Conservation (phyloP, 2,888 invertebrate species). For the Coleophora deauratella region DNA sequence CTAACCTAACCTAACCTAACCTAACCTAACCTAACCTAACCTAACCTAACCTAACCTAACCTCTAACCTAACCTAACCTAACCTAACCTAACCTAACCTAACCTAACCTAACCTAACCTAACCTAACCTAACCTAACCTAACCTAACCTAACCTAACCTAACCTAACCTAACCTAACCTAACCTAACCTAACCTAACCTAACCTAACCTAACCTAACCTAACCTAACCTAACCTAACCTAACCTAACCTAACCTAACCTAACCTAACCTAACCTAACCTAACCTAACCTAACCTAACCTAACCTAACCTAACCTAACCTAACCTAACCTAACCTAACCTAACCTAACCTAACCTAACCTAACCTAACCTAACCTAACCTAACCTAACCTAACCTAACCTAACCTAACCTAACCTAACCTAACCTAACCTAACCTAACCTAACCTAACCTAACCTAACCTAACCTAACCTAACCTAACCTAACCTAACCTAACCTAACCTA, state of each 20-base stretch:
- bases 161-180: constrained; percentile 25
- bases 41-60: constrained; percentile 11
- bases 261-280: no score
- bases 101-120: constrained; percentile 26
- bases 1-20: constrained; percentile 17
- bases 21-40: constrained; percentile 15
- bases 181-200: constrained; percentile 25
- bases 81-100: constrained; percentile 22
- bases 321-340: constrained; percentile 17
- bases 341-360: constrained; percentile 16
- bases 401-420: constrained; percentile 12
- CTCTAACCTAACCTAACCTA: constrained; percentile 19
- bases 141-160: constrained; percentile 26
- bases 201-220: constrained; percentile 24
- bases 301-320: constrained; percentile 20
- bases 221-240: constrained; percentile 24
- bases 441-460: constrained; percentile 18
- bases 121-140: constrained; percentile 25
- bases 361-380: no score
- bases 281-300: no score
- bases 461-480: no score
- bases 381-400: constrained; percentile 15
- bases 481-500: no score
- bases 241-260: constrained; percentile 24
- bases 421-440: constrained; percentile 15